Evolutionary conservation across 2,113 vertebrate genomes (phyloP), one percentile per base, ranked within the genome.

Genomic region (Cyprinodon variegatus): DNA sequence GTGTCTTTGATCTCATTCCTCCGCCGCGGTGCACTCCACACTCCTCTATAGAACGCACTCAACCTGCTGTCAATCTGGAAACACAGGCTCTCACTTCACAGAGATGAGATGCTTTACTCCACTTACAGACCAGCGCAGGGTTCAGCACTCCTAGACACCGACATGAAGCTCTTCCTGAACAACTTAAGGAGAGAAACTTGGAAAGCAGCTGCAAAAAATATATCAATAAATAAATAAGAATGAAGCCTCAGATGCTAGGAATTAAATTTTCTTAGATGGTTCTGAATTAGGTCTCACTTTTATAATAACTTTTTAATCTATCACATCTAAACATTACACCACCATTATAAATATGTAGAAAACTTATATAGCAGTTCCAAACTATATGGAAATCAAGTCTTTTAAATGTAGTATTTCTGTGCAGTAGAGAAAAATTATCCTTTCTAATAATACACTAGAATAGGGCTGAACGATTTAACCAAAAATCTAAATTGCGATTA

Each of bases 1-100:
- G 73, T 82, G 87, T 68, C 82, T 91, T 90, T 91, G 90, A 92
- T 93, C 90, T 84, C 83, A 65, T 74, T 74, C 87, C 87, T 84
- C 79, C 61, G 38, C 85, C 53, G 81, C 78, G 4, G 38, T 70
- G 83, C 15, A 62, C 86, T 81, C 77, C 77, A 68, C 20, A 83
- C 73, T 77, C 20, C 83, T 88, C 82, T 61, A 61, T 66, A 63
- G 78, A 82, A 68, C 85, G 71, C 86, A 82, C 76, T 81, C 78
- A 57, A 81, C 83, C 81, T 84, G 84, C 87, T 38, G 76, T 70
- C 66, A 73, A 60, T 76, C 74, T 76, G 41, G 72, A 38, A 80
- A 40, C 82, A 69, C 80, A 84, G 67, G 65, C 74, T 61, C 77
- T 36, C 59, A 70, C 70, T 71, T 80, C 78, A 83, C 74, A 63